Conservation (phyloP, 2,113 vertebrate genomes). For the Muscicapa adusta region DNA sequence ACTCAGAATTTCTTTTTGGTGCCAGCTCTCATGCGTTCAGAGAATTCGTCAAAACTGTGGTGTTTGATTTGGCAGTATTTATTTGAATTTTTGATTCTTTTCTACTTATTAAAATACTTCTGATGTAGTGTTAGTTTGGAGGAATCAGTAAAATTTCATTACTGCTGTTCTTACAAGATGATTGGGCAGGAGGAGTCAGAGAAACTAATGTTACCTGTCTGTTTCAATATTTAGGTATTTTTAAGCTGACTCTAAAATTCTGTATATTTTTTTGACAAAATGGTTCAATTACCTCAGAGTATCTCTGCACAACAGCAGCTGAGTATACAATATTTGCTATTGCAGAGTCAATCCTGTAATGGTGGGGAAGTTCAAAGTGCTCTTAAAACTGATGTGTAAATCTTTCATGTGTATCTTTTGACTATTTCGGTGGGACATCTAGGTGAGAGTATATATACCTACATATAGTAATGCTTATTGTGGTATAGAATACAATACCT, state of each 20-base stretch:
- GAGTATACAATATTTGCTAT: background rate
- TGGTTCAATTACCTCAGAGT: background rate
- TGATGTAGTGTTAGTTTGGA: background rate
- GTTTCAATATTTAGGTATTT: background rate
- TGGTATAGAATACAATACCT: background rate
- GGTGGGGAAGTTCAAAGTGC: background rate
- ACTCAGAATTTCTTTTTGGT: background rate
- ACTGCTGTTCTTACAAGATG: background rate
- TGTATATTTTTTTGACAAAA: background rate
- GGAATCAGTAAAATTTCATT: background rate
- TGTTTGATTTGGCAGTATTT: background rate
- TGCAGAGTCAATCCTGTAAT: background rate
- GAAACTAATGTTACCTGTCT: rapidly evolving
- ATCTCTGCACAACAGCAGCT: background rate
- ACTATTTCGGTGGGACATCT: background rate
- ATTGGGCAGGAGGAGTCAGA: background rate
- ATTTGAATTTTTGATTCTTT: background rate
- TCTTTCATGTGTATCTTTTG: background rate
- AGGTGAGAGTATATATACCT: background rate
- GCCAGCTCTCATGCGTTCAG: background rate
- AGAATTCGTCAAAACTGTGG: background rate
- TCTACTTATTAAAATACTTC: background rate
- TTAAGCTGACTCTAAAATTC: background rate
- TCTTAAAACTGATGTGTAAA: background rate
- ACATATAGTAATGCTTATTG: background rate